Evolutionary conservation across 1,140 invertebrate species (phyloP).

Genomic region (Drosophila orosa): DNA sequence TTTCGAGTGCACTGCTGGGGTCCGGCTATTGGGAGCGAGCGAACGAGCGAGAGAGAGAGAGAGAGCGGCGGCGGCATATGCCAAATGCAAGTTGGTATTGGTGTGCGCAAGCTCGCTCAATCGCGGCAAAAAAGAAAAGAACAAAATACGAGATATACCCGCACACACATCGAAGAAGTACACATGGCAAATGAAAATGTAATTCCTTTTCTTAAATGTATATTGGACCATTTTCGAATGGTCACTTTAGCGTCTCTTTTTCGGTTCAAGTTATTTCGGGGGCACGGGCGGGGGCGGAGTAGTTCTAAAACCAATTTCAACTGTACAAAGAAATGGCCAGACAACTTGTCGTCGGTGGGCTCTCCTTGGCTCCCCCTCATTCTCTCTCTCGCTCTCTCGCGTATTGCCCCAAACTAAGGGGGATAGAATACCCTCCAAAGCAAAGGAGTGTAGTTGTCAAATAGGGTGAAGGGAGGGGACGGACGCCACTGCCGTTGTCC

Average conservation of each 20-base stretch:
- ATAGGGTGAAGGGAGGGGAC: conserved; percentile 14
- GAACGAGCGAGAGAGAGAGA: conserved; percentile 20
- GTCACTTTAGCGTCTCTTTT: conserved; percentile 22
- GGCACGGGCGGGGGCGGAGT: not conserved
- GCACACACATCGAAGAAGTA: conserved; percentile 34
- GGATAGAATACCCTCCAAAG: conserved; percentile 19
- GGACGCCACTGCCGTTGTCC: conserved; percentile 62
- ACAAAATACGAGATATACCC: conserved; percentile 44
- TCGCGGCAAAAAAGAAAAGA: conserved; percentile 52
- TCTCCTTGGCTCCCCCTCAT: conserved; percentile 4
- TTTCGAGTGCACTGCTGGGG: conserved; percentile 62
- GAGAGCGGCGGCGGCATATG: conserved; percentile 28
- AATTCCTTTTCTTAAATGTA: conserved; percentile 64
- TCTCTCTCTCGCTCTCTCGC: not conserved
- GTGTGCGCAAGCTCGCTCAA: conserved; percentile 72
- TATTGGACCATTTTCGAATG: conserved; percentile 59
- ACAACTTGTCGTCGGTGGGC: conserved; percentile 31
- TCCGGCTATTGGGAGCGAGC: conserved; percentile 21
- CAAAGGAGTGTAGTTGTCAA: conserved; percentile 3
- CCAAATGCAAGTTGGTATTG: conserved; percentile 53
- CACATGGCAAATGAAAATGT: conserved; percentile 53
- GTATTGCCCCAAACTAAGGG: not conserved
- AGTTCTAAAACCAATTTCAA: conserved; percentile 28
- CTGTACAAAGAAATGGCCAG: conserved; percentile 31
- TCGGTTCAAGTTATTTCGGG: conserved; percentile 1